Evolutionary conservation across 2,888 invertebrate genomes (phyloP).

Genomic region (Malthinus flaveolus): DNA sequence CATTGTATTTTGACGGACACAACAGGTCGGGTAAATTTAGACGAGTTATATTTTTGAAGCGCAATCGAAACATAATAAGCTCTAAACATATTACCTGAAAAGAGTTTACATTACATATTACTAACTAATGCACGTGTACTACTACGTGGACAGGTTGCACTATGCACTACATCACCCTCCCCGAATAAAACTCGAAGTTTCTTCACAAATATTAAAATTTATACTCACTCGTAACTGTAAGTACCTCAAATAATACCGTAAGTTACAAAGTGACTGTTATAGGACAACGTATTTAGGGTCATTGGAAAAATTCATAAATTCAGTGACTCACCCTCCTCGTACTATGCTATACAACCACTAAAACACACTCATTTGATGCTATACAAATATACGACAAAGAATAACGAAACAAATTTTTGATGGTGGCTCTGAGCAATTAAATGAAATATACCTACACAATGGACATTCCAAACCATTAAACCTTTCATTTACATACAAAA

Average conservation of each 20-base stretch:
- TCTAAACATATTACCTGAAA: slow-evolving; percentile 14
- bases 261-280: slow-evolving; percentile 8
- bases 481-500: slow-evolving; percentile 25
- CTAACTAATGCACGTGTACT: too few species aligned
- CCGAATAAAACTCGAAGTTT: background rate
- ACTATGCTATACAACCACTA: slow-evolving; percentile 20
- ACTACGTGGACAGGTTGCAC: slow-evolving; percentile 25
- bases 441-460: slow-evolving; percentile 34
- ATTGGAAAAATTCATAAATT: slow-evolving; percentile 30
- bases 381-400: slow-evolving; percentile 34
- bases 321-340: slow-evolving; percentile 35
- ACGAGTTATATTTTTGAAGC: slow-evolving; percentile 28
- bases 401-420: slow-evolving; percentile 32
- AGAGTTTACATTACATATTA: too few species aligned
- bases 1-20: slow-evolving; percentile 36
- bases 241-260: slow-evolving; percentile 1
- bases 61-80: slow-evolving; percentile 32
- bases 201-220: background rate
- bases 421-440: slow-evolving; percentile 32
- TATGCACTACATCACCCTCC: background rate
- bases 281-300: slow-evolving; percentile 18
- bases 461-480: slow-evolving; percentile 43
- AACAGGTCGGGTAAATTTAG: slow-evolving; percentile 40
- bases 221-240: background rate
- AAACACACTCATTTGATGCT: slow-evolving; percentile 32